phyloP scores from a whole-genome alignment of 2,113 vertebrate species.

The Pseudorectes ferrugineus region DNA sequence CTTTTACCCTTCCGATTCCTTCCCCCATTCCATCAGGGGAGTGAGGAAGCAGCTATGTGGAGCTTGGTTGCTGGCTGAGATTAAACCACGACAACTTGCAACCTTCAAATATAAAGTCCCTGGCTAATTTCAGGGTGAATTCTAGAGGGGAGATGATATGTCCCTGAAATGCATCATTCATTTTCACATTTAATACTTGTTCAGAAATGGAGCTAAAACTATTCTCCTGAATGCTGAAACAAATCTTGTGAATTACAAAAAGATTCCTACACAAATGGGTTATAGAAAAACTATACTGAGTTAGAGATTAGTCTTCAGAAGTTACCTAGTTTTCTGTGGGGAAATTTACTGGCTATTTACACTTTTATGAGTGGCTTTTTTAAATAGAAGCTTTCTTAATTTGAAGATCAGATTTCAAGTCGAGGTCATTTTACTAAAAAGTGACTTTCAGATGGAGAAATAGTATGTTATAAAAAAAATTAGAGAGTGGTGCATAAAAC shows the following conservation, averaged over 20 bases:
- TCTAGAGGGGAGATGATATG: not conserved
- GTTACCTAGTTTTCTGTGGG: not conserved
- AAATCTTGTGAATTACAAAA: not conserved
- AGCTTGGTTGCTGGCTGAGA: not conserved
- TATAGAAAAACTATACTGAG: not conserved
- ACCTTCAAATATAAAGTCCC: conserved; percentile 42
- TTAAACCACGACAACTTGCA: not conserved
- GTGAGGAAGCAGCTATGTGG: not conserved
- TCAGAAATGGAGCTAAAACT: not conserved
- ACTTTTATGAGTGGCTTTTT: not conserved
- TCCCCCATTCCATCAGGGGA: not conserved
- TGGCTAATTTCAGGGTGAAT: conserved; percentile 41
- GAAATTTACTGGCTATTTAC: not conserved
- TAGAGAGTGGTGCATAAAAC: not conserved
- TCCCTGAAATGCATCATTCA: conserved; percentile 2
- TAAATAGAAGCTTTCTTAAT: not conserved
- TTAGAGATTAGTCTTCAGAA: not conserved
- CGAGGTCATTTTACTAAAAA: not conserved
- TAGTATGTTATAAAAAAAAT: not conserved
- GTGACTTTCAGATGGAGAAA: not conserved
- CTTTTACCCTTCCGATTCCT: not conserved
- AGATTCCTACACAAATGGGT: not conserved
- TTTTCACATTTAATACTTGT: conserved; percentile 19
- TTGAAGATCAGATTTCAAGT: not conserved
- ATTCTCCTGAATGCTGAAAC: not conserved